Percentiles rank a stretch among this genome's conserved stretches.
Evolutionary conservation across 2,888 invertebrate species (phyloP).

Genomic region (Gerris lacustris): DNA sequence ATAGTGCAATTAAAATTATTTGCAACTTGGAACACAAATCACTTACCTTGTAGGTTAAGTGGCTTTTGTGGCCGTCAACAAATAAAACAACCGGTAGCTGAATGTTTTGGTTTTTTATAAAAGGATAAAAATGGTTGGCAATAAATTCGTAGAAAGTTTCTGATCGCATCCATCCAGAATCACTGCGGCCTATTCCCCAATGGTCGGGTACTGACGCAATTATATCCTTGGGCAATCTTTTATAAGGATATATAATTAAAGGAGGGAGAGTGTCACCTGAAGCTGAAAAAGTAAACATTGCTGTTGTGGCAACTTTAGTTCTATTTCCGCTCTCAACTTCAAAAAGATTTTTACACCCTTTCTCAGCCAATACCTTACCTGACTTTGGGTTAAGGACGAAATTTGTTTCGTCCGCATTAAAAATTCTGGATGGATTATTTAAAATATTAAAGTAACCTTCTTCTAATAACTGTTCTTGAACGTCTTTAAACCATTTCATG

Average conservation of each 20-base stretch:
- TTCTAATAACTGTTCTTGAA: conserved; percentile 22
- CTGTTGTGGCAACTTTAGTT: conserved; percentile 25
- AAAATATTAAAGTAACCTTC: conserved; percentile 20
- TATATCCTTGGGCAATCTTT: conserved; percentile 26
- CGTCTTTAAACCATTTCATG: conserved; percentile 22
- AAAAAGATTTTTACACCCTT: conserved; percentile 31
- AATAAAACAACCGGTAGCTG: conserved; percentile 35
- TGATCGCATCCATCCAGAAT: conserved; percentile 38
- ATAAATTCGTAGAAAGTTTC: conserved; percentile 37
- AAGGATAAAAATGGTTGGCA: conserved; percentile 35
- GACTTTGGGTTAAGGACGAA: conserved; percentile 27
- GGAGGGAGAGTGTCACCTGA: conserved; percentile 27
- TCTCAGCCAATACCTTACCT: conserved; percentile 23
- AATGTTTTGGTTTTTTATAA: conserved; percentile 34
- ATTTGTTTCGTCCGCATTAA: conserved; percentile 27
- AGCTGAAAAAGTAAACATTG: conserved; percentile 31
- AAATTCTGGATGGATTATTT: conserved; percentile 24
- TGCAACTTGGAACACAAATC: conserved; percentile 24
- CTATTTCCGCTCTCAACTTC: too few species aligned
- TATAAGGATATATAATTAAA: conserved; percentile 25
- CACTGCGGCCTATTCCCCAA: conserved; percentile 37
- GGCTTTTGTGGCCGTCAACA: conserved; percentile 36
- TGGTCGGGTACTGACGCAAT: conserved; percentile 25
- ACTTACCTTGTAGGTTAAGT: conserved; percentile 28
- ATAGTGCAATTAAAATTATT: conserved; percentile 26